phyloP scores from a whole-genome alignment of 2,888 invertebrate genomes.

The Willowsia nigromaculata region DNA sequence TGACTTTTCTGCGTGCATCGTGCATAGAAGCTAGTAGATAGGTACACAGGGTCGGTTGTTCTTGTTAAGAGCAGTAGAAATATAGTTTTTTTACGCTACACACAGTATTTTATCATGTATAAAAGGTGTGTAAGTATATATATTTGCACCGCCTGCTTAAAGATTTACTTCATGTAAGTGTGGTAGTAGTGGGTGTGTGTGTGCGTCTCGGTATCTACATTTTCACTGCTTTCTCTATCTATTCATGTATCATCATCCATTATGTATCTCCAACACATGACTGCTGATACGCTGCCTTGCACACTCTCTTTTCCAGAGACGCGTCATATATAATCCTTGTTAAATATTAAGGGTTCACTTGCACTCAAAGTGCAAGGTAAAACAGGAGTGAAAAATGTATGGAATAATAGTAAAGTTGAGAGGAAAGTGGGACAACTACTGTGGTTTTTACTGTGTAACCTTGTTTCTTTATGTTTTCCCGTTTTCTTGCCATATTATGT shows the following conservation, averaged over 20 bases:
- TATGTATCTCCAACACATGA: slow-evolving; percentile 69
- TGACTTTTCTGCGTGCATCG: slow-evolving; percentile 57
- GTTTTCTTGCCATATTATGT: background rate
- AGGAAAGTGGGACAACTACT: slow-evolving; percentile 61
- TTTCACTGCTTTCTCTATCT: background rate
- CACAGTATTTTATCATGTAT: background rate
- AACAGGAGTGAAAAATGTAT: background rate
- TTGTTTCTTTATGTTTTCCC: slow-evolving; percentile 34
- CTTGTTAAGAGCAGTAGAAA: background rate
- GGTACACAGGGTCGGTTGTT: background rate
- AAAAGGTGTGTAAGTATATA: background rate
- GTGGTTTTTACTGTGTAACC: slow-evolving; percentile 49
- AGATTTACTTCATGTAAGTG: slow-evolving; percentile 15
- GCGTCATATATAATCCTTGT: slow-evolving; percentile 72
- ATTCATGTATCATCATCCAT: slow-evolving; percentile 64
- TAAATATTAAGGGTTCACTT: slow-evolving; percentile 70
- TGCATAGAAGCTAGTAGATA: background rate
- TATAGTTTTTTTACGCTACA: slow-evolving; percentile 24
- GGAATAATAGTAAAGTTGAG: slow-evolving; percentile 29
- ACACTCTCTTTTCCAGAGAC: slow-evolving; percentile 55
- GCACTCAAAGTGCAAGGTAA: slow-evolving; percentile 62
- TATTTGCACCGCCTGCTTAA: background rate
- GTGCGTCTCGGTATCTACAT: slow-evolving; percentile 6
- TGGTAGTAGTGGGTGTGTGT: background rate
- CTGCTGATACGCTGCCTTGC: slow-evolving; percentile 67